A percentile compares a stretch with the other conserved stretches of the same genome.
phyloP scores from a whole-genome alignment of 1,140 invertebrate species.

The Zaprionus camerounensis region DNA sequence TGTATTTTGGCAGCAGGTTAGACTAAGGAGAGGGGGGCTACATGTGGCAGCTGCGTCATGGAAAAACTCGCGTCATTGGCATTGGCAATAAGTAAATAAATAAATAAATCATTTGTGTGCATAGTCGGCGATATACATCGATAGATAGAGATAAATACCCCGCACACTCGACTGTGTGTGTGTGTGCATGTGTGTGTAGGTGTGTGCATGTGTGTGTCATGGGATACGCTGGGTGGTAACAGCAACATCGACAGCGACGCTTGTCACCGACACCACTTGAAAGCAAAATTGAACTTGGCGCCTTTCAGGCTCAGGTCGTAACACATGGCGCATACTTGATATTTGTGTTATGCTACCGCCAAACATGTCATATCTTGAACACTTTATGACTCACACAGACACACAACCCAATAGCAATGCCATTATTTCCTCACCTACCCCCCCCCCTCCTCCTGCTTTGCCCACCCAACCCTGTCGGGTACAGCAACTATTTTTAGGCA shows the following conservation, averaged over 20 bases:
- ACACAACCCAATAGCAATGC: background rate
- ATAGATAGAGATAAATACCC: constrained; percentile 41
- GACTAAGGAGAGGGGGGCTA: background rate
- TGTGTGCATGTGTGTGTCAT: constrained; percentile 13
- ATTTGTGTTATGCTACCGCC: constrained; percentile 34
- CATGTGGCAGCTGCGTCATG: constrained; percentile 70
- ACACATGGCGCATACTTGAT: constrained; percentile 74
- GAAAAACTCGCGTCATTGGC: constrained; percentile 64
- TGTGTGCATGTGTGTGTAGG: background rate
- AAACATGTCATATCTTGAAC: constrained; percentile 58
- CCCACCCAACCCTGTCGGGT: background rate
- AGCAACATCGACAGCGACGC: constrained; percentile 30
- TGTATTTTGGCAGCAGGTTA: constrained; percentile 13
- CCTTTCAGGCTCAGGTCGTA: constrained; percentile 52
- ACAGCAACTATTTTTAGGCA: constrained; percentile 58
- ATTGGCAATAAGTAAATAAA: constrained; percentile 78
- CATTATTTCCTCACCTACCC: background rate
- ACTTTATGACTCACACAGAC: constrained; percentile 29
- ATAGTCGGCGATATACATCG: constrained; percentile 56
- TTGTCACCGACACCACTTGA: constrained; percentile 62
- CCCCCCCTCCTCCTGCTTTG: no score
- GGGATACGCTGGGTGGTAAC: constrained; percentile 28
- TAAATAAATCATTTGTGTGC: constrained; percentile 79
- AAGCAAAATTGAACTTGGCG: constrained; percentile 72
- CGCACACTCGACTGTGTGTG: no score